Percentiles rank a stretch among this genome's conserved stretches.
Evolutionary conservation across 2,113 vertebrate genomes (phyloP).

Genomic region (Tachuris rubrigastra): DNA sequence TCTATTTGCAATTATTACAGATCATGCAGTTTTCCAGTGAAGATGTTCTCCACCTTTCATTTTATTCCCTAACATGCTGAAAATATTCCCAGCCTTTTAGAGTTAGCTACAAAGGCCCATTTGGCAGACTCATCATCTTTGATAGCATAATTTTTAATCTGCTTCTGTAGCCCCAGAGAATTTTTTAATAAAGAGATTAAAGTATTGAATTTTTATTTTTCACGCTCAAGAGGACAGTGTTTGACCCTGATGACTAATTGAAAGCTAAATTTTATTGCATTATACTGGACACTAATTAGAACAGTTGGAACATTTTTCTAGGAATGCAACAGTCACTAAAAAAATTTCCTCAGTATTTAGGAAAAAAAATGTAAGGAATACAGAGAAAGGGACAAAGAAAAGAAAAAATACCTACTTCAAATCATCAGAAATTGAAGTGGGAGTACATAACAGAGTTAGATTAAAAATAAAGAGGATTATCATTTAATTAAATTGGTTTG

Average conservation of each 20-base stretch:
- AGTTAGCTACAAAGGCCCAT: constrained; percentile 19
- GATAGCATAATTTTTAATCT: constrained; percentile 52
- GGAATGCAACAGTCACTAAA: background rate
- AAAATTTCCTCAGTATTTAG: background rate
- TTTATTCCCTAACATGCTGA: constrained; percentile 2
- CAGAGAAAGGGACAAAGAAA: background rate
- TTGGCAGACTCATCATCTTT: constrained; percentile 15
- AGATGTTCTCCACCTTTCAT: background rate
- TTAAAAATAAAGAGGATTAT: constrained; percentile 34
- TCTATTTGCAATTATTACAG: background rate
- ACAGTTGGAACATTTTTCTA: background rate
- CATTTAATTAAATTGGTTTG: constrained; percentile 6
- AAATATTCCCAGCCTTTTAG: constrained; percentile 30
- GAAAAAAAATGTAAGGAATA: background rate
- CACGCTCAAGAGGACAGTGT: background rate
- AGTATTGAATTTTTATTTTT: constrained; percentile 35
- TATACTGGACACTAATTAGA: constrained; percentile 19
- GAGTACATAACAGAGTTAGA: background rate
- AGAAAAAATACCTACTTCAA: background rate
- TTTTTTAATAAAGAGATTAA: constrained; percentile 66
- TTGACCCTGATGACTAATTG: constrained; percentile 36
- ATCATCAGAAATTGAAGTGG: background rate
- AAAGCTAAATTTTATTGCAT: constrained; percentile 2
- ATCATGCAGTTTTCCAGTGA: background rate
- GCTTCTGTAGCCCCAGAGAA: constrained; percentile 23